Percentiles rank a stretch among this genome's conserved stretches.
Evolutionary conservation across 1,140 invertebrate species (phyloP).

Genomic region (Calliopsis andreniformis): DNA sequence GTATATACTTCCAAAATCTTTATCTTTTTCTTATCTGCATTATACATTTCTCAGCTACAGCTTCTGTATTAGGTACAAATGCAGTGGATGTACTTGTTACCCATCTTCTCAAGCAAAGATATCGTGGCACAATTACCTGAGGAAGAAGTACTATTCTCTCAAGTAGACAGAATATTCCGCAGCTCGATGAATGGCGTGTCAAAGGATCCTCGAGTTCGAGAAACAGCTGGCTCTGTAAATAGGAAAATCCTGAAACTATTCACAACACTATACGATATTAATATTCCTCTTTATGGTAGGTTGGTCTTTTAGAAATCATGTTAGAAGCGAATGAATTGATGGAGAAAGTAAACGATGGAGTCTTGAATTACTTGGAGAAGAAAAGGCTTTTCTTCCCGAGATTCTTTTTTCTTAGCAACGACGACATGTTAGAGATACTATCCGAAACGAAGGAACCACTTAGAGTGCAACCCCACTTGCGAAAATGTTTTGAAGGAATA

Average conservation of each 20-base stretch:
- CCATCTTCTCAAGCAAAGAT: slow-evolving; percentile 96
- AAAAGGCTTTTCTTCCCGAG: slow-evolving; percentile 95
- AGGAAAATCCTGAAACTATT: slow-evolving; percentile 1
- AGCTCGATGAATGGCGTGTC: slow-evolving; percentile 89
- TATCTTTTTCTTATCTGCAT: background rate
- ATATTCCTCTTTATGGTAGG: too few species aligned
- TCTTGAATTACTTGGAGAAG: slow-evolving; percentile 95
- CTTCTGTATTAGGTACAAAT: slow-evolving; percentile 84
- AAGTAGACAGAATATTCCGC: slow-evolving; percentile 89
- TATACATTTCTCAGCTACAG: background rate
- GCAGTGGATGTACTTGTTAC: slow-evolving; percentile 95
- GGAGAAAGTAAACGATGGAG: slow-evolving; percentile 92
- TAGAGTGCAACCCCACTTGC: slow-evolving; percentile 94
- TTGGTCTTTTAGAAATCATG: slow-evolving; percentile 89
- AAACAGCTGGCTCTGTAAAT: slow-evolving; percentile 85
- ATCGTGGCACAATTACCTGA: slow-evolving; percentile 96
- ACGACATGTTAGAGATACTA: slow-evolving; percentile 97
- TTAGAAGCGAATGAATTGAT: slow-evolving; percentile 87
- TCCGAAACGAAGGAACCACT: slow-evolving; percentile 95
- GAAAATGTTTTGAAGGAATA: slow-evolving; percentile 92
- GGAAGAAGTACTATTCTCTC: slow-evolving; percentile 90
- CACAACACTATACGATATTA: too few species aligned
- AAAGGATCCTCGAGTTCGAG: slow-evolving; percentile 88
- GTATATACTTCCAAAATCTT: slow-evolving; percentile 76
- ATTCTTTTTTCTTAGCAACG: slow-evolving; percentile 97